These are phyloP conservation scores for Hyposoter dolosus DNA, from an alignment of 2,888 invertebrate species.

Conservation along the genomic window DNA sequence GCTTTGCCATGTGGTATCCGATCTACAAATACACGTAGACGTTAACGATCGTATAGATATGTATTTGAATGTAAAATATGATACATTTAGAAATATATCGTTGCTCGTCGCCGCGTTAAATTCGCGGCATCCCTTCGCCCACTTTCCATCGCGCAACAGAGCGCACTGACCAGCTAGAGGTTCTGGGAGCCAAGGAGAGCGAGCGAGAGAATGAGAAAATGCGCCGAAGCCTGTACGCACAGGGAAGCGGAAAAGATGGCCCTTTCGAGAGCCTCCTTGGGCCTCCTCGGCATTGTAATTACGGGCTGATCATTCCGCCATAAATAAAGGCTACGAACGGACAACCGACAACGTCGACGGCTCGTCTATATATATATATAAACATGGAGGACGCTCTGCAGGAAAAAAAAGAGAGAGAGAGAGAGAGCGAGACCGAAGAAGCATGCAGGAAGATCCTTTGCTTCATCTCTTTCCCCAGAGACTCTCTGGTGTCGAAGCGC, in stretches of 20 bases:
- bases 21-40: slow-evolving; percentile 26
- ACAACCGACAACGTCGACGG: slow-evolving; percentile 56
- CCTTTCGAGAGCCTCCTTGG: slow-evolving; percentile 69
- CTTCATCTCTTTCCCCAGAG: slow-evolving; percentile 54
- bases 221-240: slow-evolving; percentile 40
- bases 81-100: slow-evolving; percentile 42
- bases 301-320: slow-evolving; percentile 81
- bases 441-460: slow-evolving; percentile 38
- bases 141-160: slow-evolving; percentile 43
- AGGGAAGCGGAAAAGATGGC: slow-evolving; percentile 75
- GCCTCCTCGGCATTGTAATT: slow-evolving; percentile 79
- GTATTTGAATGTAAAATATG: slow-evolving; percentile 6
- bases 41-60: neutral
- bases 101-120: slow-evolving; percentile 46
- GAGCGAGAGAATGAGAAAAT: slow-evolving; percentile 67
- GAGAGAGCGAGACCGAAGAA: neutral
- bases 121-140: slow-evolving; percentile 28
- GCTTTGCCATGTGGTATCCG: slow-evolving; percentile 35
- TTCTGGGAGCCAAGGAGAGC: slow-evolving; percentile 53
- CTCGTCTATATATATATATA: slow-evolving; percentile 38
- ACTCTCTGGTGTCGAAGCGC: slow-evolving; percentile 65
- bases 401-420: slow-evolving; percentile 13
- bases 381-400: slow-evolving; percentile 1
- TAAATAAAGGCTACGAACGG: slow-evolving; percentile 79
- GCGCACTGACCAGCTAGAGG: slow-evolving; percentile 48